Conservation (phyloP, 2,888 invertebrate species). For the Helicoverpa assulta region DNA sequence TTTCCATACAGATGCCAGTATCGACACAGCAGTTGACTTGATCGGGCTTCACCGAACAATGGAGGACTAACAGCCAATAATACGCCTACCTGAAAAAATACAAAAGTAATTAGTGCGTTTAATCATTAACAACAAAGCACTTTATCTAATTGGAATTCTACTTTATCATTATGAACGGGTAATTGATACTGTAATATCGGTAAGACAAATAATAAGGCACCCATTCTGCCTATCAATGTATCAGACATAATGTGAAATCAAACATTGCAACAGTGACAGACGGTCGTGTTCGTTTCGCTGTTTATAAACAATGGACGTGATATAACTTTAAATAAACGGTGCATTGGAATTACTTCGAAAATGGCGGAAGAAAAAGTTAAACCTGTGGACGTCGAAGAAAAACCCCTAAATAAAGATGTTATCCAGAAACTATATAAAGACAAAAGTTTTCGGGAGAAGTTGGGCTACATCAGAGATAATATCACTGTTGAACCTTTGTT, state of each 20-base stretch:
- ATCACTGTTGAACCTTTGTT: constrained; percentile 94
- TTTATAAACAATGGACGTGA: constrained; percentile 75
- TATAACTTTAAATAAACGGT: constrained; percentile 57
- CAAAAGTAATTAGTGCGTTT: constrained; percentile 20
- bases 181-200: constrained; percentile 87
- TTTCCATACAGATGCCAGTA: constrained; percentile 62
- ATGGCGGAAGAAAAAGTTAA: constrained; percentile 80
- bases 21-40: constrained; percentile 41
- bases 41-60: constrained; percentile 32
- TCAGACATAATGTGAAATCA: constrained; percentile 76
- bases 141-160: constrained; percentile 69
- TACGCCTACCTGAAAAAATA: constrained; percentile 15
- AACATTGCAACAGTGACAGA: constrained; percentile 71
- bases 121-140: constrained; percentile 60
- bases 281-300: constrained; percentile 66
- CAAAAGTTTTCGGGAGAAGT: constrained; percentile 78
- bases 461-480: constrained; percentile 82
- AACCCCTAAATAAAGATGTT: constrained; percentile 77
- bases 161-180: constrained; percentile 80
- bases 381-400: constrained; percentile 77
- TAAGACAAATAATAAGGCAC: constrained; percentile 79
- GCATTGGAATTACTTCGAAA: constrained; percentile 54
- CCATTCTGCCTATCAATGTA: constrained; percentile 72
- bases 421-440: constrained; percentile 71
- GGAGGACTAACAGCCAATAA: constrained; percentile 18